Percentiles rank a stretch among this genome's conserved stretches.
Conservation (phyloP, 2,797 vertebrate genomes). For the Parambassis ranga region DNA sequence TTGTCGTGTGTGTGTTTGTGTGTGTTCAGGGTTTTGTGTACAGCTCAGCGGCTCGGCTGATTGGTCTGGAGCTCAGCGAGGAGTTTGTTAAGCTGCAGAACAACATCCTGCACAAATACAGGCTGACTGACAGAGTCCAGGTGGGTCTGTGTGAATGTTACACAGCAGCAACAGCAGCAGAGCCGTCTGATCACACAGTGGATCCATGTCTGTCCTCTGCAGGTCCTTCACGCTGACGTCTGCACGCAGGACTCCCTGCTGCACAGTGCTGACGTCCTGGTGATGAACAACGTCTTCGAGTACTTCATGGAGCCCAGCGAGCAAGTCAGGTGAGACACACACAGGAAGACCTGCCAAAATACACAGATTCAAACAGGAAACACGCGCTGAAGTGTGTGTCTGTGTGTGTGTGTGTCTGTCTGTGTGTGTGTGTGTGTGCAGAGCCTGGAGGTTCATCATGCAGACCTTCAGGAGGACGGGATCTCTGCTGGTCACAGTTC, state of each 20-base stretch:
- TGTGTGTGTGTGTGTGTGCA: conserved; percentile 44
- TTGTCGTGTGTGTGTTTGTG: not conserved
- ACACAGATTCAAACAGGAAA: not conserved
- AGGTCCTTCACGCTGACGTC: conserved; percentile 90
- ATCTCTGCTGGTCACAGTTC: conserved; percentile 87
- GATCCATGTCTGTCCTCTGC: not conserved
- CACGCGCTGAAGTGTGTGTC: not conserved
- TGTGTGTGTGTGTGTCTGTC: not conserved
- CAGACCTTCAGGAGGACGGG: conserved; percentile 82
- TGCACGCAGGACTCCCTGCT: conserved; percentile 84
- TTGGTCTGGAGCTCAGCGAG: conserved; percentile 89
- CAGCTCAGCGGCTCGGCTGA: conserved; percentile 85
- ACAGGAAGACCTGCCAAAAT: not conserved
- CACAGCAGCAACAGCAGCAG: not conserved
- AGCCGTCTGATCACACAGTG: not conserved
- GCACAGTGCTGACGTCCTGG: conserved; percentile 86
- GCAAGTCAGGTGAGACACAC: conserved; percentile 83
- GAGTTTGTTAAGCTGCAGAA: conserved; percentile 92
- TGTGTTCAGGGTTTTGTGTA: conserved; percentile 85
- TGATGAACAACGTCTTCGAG: conserved; percentile 97
- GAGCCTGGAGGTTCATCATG: conserved; percentile 88
- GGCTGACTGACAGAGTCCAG: conserved; percentile 87
- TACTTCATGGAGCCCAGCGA: conserved; percentile 89
- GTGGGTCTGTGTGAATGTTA: conserved; percentile 55
- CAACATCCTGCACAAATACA: conserved; percentile 84